Evolutionary conservation across 2,797 vertebrate species (phyloP), one percentile per base, ranked within the genome.

Genomic region (Rhadinocentrus ornatus): DNA sequence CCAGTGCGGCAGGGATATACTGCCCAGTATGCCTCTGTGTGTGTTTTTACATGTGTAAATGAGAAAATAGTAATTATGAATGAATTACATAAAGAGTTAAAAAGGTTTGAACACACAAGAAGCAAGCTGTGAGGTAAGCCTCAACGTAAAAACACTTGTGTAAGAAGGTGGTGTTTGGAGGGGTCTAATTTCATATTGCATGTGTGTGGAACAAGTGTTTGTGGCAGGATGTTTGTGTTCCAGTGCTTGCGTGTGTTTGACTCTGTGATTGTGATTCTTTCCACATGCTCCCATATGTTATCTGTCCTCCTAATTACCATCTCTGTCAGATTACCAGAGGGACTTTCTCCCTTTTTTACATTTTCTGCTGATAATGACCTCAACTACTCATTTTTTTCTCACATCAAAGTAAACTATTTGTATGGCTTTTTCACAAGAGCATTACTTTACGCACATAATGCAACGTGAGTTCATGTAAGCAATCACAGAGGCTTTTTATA

Each of bases 231-330:
- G 86, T 91, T 84, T 83, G 81, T 91, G 81, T 80, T 78, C 48
- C 60, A 78, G 71, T 8, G 27, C 63, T 82, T 79, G 77, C 73
- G 61, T 88, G 78, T 80, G 69, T 84, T 83, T 61, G 56, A 70
- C 63, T 81, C 59, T 69, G 64, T 76, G 73, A 79, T 71, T 85
- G 82, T 92, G 89, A 93, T 93, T 90, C 74, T 79, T 91, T 91
- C 89, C 90, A 90, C 88, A 91, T 92, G 92, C 75, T 85, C 69
- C 78, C 61, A 79, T 87, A 85, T 92, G 85, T 93, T 92, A 92
- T 94, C 90, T 89, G 79, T 81, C 79, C 80, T 88, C 72, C 75
- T 89, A 91, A 93, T 84, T 73, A 87, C 88, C 85, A 88, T 80
- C 88, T 83, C 89, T 77, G 69, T 82, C 82, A 84, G 84, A 89